These are phyloP conservation scores for Actinia equina DNA, from an alignment of 64 coral and sea anemone genomes.

Conservation along the genomic window DNA sequence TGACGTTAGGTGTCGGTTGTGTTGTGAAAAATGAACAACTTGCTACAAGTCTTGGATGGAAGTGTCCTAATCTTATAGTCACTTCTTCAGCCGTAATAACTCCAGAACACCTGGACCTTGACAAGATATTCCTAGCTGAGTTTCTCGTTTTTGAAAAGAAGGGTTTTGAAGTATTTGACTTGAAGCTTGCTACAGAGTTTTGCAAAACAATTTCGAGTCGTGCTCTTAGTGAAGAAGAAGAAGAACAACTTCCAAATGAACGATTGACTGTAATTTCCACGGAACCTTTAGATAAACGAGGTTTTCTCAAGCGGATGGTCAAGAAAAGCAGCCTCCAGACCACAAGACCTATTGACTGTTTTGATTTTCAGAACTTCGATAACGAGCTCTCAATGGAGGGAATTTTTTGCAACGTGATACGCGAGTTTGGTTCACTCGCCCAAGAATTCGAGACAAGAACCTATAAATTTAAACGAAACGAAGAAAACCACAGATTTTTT, in stretches of 20 bases:
- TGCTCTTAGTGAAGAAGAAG: conserved; percentile 23
- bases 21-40: conserved; percentile 58
- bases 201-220: conserved; percentile 46
- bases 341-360: conserved; percentile 64
- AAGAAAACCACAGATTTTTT: background rate
- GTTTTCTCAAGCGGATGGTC: conserved; percentile 86
- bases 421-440: conserved; percentile 27
- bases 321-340: conserved; percentile 85
- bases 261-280: conserved; percentile 61
- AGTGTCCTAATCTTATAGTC: conserved; percentile 62
- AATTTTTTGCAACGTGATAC: conserved; percentile 50
- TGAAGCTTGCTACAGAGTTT: conserved; percentile 66
- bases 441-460: conserved; percentile 31
- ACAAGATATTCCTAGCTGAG: conserved; percentile 66
- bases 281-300: conserved; percentile 79
- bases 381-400: conserved; percentile 24
- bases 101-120: conserved; percentile 56
- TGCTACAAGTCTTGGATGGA: conserved; percentile 66
- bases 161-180: conserved; percentile 76
- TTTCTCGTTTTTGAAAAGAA: conserved; percentile 72
- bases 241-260: background rate
- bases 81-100: conserved; percentile 65
- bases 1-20: conserved; percentile 73
- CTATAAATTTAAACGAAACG: conserved; percentile 31
- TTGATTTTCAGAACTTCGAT: conserved; percentile 1